Conservation (phyloP, 2,797 vertebrate species). For the Cyprinella venusta region DNA sequence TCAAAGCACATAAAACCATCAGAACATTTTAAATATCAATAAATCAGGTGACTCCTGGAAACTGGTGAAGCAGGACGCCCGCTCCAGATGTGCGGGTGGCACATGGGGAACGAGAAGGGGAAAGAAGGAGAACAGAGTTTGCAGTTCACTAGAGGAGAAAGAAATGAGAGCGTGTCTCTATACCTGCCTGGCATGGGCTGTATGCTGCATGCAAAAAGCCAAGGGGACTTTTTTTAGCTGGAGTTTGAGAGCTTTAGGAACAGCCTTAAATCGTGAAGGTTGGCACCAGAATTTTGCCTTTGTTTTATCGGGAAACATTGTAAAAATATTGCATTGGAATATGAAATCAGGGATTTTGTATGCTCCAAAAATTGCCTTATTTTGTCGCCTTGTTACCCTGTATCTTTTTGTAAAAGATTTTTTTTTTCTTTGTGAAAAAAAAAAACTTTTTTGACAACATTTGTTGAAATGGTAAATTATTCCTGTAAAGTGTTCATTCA, state of each 20-base stretch:
- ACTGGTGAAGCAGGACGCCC: constrained; percentile 83
- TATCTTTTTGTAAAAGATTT: neutral
- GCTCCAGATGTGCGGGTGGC: constrained; percentile 85
- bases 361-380: neutral
- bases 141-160: constrained; percentile 63
- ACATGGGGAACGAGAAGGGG: constrained; percentile 73
- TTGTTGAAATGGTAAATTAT: neutral
- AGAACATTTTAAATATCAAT: constrained; percentile 86
- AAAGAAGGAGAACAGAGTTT: constrained; percentile 51
- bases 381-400: neutral
- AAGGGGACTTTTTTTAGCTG: constrained; percentile 23
- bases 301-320: constrained; percentile 12
- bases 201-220: constrained; percentile 53
- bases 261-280: constrained; percentile 14
- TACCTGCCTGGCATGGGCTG: constrained; percentile 46
- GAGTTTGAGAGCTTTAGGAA: constrained; percentile 26
- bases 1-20: constrained; percentile 84
- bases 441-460: neutral
- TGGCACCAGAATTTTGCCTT: constrained; percentile 35
- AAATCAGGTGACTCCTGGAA: constrained; percentile 87
- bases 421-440: neutral
- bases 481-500: neutral
- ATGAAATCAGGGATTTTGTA: neutral
- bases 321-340: constrained; percentile 14
- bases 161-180: constrained; percentile 54